These are phyloP conservation scores for Ivindomyrus marchei DNA, from an alignment of 2,113 vertebrate species.

Conservation along the genomic window DNA sequence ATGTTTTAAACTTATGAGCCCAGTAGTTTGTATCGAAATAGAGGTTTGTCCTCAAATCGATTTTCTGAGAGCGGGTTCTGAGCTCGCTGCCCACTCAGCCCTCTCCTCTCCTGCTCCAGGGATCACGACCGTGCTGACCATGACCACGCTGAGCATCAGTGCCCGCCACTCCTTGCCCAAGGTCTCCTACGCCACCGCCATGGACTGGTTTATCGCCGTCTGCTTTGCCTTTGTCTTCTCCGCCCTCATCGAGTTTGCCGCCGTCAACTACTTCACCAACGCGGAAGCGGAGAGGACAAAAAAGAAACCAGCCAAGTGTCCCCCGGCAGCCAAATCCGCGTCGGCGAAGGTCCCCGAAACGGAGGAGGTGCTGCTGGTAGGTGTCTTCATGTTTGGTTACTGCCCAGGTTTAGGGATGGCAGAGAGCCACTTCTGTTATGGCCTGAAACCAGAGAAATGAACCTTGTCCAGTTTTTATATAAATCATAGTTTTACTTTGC, in stretches of 20 bases:
- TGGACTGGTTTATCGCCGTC: constrained; percentile 99
- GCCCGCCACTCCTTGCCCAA: constrained; percentile 94
- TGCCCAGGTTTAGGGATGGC: not conserved
- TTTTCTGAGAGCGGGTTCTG: not conserved
- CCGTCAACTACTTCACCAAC: constrained; percentile 97
- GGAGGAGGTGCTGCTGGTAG: constrained; percentile 74
- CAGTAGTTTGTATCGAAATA: not conserved
- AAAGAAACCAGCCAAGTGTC: constrained; percentile 74
- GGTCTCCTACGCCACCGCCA: constrained; percentile 96
- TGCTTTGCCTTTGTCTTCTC: constrained; percentile 99
- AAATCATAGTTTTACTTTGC: not conserved
- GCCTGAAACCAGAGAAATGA: not conserved
- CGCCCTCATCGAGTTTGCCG: constrained; percentile 95
- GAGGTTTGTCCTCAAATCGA: not conserved
- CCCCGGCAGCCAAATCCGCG: constrained; percentile 62
- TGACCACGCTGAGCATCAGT: constrained; percentile 98
- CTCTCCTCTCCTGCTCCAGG: constrained; percentile 58
- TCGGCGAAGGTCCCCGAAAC: constrained; percentile 64
- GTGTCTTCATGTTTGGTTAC: not conserved
- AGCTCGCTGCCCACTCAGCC: not conserved
- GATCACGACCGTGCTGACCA: constrained; percentile 96
- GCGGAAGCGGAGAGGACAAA: constrained; percentile 80
- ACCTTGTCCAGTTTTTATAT: not conserved
- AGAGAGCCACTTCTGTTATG: not conserved
- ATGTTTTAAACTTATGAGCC: not conserved